These are phyloP conservation scores for Thamnophis sirtalis DNA, from an alignment of 2,113 vertebrate genomes.

Conservation along the genomic window DNA sequence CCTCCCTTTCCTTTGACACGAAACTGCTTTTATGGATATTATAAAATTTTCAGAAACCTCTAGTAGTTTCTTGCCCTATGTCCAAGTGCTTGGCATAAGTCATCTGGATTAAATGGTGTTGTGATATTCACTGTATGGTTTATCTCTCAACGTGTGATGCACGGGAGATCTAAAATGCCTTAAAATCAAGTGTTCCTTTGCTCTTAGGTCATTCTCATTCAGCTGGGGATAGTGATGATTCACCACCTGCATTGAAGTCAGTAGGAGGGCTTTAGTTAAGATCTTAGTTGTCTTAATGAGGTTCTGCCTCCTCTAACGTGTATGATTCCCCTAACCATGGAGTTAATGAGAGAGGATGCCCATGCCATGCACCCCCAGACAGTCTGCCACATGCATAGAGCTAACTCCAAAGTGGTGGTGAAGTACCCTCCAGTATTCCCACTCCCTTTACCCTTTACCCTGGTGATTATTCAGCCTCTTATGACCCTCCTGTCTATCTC, in stretches of 20 bases:
- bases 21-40: neutral
- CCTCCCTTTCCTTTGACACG: neutral
- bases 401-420: constrained; percentile 37
- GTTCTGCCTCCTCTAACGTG: neutral
- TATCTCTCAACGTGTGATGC: neutral
- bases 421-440: constrained; percentile 56
- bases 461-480: constrained; percentile 73
- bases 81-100: neutral
- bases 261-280: neutral
- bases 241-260: constrained; percentile 24
- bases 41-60: neutral
- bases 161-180: neutral
- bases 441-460: constrained; percentile 58
- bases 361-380: neutral
- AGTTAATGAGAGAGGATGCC: constrained; percentile 1
- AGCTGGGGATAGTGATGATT: neutral
- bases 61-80: neutral
- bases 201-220: neutral
- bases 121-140: neutral
- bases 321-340: constrained; percentile 8
- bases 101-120: neutral
- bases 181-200: neutral
- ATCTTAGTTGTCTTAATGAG: constrained; percentile 14
- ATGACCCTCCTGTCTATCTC: constrained; percentile 70
- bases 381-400: constrained; percentile 14